Evolutionary conservation across 1,140 invertebrate species (phyloP), one percentile per base, ranked within the genome.

Genomic region (Zaprionus inermis): DNA sequence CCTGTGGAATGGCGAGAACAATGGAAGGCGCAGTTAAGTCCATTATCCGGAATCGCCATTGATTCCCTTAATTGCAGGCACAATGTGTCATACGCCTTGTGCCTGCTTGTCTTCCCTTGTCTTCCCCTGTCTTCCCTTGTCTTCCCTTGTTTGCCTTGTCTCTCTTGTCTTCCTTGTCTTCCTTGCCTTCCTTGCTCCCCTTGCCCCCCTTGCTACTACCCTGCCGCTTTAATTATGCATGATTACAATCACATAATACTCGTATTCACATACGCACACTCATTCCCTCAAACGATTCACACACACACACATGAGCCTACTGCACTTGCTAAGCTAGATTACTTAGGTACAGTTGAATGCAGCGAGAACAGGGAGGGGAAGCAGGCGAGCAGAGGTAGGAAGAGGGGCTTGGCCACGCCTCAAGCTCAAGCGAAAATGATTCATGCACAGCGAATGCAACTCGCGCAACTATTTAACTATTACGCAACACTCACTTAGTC

Each of bases 401-500:
- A 5, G 5, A 14, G n/a, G 4, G 14, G 14, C n/a, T n/a, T 44
- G 44, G 4, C 44, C 44, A 12, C 44, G 18, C 18, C 44, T 10
- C n/a, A n/a, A 11, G 18, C 18, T 49, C 44, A 49, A 22, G 3
- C 38, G 38, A 44, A 49, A 49, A 49, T 49, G 44, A 49, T 49
- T 49, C 44, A 49, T 49, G 18, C 44, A 28, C n/a, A 20, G 4
- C 32, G n/a, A 55, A 55, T 64, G 51, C 63, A 66, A 57, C 64
- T 67, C 14, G 28, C 54, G 41, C 64, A 57, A 67, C 56, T 57
- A n/a, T 41, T 32, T 38, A 41, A 30, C 30, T 56, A 52, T 65
- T 65, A 36, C 36, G 51, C n/a, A n/a, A 65, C n/a, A 56, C 38
- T 65, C 63, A n/a, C 24, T 56, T 30, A 30, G 63, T 38, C n/a